These are phyloP conservation scores for Peucedramus taeniatus DNA, from an alignment of 2,113 vertebrate species.

Conservation along the genomic window DNA sequence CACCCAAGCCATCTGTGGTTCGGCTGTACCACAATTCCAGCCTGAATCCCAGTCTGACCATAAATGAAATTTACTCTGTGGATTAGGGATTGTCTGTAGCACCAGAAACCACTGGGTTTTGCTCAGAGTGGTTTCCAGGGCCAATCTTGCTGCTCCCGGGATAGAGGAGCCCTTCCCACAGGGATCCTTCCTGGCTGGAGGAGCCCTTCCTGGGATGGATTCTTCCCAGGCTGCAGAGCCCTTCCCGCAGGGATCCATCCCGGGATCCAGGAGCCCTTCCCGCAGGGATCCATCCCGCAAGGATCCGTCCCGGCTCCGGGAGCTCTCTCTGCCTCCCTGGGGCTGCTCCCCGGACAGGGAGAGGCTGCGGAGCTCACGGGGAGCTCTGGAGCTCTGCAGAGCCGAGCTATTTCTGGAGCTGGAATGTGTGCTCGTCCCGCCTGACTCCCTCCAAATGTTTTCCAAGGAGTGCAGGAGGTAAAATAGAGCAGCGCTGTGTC, in stretches of 20 bases:
- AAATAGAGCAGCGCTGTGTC: neutral
- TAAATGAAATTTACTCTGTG: neutral
- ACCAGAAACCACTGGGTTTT: neutral
- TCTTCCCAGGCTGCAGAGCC: too few relatives aligned
- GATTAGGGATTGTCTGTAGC: neutral
- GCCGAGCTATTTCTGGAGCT: conserved; percentile 24
- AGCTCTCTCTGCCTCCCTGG: neutral
- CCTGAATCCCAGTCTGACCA: neutral
- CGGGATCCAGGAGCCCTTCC: neutral
- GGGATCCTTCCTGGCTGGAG: neutral
- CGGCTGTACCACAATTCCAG: neutral
- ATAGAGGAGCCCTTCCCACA: neutral
- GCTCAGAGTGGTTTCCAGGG: neutral
- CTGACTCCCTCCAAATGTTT: conserved; percentile 25
- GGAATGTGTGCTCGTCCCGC: conserved; percentile 22
- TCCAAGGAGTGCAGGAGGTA: neutral
- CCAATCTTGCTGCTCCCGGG: neutral
- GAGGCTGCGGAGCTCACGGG: neutral
- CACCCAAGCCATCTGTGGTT: neutral
- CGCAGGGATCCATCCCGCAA: neutral
- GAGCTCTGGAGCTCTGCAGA: neutral
- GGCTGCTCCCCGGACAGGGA: neutral
- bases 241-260: neutral
- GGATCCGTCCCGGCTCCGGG: neutral
- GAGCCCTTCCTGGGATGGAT: too few relatives aligned